Conservation (phyloP, 1,140 invertebrate species). For the Nasonia vitripennis region DNA sequence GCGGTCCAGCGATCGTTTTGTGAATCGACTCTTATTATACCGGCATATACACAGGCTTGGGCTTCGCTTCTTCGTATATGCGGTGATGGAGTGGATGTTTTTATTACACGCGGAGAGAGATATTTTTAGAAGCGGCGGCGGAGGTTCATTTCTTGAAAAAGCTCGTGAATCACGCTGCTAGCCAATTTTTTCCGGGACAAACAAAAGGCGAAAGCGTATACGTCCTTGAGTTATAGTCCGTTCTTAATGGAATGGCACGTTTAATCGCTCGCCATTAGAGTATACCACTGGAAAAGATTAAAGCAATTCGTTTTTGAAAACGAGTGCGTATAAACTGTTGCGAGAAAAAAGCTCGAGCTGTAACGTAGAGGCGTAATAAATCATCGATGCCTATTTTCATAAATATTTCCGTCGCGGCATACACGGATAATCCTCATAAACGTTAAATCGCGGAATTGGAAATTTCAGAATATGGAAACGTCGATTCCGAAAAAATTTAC, state of each 20-base stretch:
- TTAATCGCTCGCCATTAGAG: constrained; percentile 23
- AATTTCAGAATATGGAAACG: constrained; percentile 36
- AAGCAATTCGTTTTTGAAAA: constrained; percentile 4
- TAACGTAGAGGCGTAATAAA: not conserved
- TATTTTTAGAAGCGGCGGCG: not conserved
- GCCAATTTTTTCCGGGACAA: constrained; percentile 5
- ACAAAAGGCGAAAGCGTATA: constrained; percentile 4
- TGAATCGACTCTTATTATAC: not conserved
- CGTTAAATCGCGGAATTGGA: constrained; percentile 14
- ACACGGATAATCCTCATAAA: constrained; percentile 40
- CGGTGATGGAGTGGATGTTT: not conserved
- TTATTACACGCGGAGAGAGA: not conserved
- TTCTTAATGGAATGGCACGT: constrained; percentile 24
- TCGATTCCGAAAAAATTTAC: constrained; percentile 41
- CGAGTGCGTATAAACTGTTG: too few species aligned
- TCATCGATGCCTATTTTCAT: not conserved
- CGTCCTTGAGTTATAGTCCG: constrained; percentile 7
- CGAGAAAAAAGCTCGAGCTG: too few species aligned
- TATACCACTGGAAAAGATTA: not conserved
- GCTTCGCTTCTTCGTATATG: too few species aligned
- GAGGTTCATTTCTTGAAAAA: constrained; percentile 2
- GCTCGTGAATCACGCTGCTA: not conserved
- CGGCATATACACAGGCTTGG: too few species aligned
- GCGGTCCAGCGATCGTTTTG: not conserved
- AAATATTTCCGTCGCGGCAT: not conserved